Base-by-base conservation (phyloP, 2,797 vertebrate genomes). In the Merluccius polli region DNA sequence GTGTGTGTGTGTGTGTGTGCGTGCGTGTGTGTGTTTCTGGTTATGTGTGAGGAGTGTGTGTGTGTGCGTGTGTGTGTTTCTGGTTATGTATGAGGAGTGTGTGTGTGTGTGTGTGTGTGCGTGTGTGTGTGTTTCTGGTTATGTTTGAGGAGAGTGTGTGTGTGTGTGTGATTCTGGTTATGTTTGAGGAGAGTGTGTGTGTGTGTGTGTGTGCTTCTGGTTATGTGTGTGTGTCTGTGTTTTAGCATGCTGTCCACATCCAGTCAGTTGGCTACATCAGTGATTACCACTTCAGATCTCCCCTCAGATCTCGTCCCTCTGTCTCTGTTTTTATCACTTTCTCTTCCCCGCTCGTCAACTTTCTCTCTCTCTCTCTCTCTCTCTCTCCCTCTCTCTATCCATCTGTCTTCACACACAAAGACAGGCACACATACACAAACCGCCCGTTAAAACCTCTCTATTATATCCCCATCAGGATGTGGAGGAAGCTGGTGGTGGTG, bases 111-210 rank as follows among this genome's bases (percentile, higher is more conserved):
- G 32, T 41, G 11, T 18, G 29, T 70, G 52, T 71, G 13, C 1
- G 41, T 44, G 41, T 44, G 41, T 44, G 41, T 44, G 41, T 15
- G 41, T 15, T 13, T 44, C 13, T 48, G 16, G 16, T 15, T 48
- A 16, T 3, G 30, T 52, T 16, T 70, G 74, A 3, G 44, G 27
- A 4, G 35, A 27, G 6, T 72, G 31, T 73, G 15, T 67, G 30
- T 75, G 0, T 93, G 99, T 97, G 92, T 93, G 93, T 99, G 98
- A 82, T 98, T 97, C 85, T 99, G 97, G 88, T 99, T 98, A n/a
- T 52, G 4, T 73, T 7, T 10, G 29, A 18, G n/a, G n/a, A n/a
- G n/a, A n/a, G 72, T 13, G n/a, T 59, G 41, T 59, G 72, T n/a
- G 21, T 32, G 16, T 32, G 24, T 13, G 72, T 31, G 44, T 73